Evolutionary conservation across 2,113 vertebrate species (phyloP).

Genomic region (Anseranas semipalmata): DNA sequence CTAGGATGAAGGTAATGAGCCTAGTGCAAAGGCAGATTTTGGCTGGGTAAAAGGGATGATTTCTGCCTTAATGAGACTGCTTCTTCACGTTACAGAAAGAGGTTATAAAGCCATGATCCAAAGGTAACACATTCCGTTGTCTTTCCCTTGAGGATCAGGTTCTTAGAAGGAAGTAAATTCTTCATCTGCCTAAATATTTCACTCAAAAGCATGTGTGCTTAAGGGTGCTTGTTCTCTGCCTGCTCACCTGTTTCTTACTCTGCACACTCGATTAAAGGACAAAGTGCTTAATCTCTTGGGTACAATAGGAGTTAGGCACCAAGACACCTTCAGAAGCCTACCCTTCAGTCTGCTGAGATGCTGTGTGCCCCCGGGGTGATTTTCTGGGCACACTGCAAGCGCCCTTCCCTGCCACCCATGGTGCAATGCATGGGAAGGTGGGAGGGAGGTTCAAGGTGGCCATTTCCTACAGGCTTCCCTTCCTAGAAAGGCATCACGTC

Average conservation of each 20-base stretch:
- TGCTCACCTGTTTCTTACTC: neutral
- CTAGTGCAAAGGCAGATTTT: neutral
- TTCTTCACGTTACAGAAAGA: neutral
- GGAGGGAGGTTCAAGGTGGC: neutral
- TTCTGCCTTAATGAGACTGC: neutral
- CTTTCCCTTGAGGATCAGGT: neutral
- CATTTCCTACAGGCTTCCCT: neutral
- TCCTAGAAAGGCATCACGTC: neutral
- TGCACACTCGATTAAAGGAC: neutral
- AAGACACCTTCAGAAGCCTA: neutral
- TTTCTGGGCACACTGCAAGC: rapidly evolving
- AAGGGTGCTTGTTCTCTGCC: neutral
- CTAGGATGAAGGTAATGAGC: neutral
- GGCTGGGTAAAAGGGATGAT: neutral
- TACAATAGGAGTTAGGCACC: neutral
- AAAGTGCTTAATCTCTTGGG: neutral
- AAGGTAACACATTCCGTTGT: neutral
- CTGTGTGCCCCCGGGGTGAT: no score
- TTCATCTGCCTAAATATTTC: neutral
- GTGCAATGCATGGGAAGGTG: neutral
- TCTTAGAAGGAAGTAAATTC: neutral
- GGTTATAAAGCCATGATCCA: neutral
- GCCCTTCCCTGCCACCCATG: rapidly evolving
- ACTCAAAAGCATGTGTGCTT: neutral
- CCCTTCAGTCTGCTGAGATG: neutral